These are phyloP conservation scores for Nemapogon koenigi DNA, from an alignment of 2,888 invertebrate genomes.

Conservation along the genomic window DNA sequence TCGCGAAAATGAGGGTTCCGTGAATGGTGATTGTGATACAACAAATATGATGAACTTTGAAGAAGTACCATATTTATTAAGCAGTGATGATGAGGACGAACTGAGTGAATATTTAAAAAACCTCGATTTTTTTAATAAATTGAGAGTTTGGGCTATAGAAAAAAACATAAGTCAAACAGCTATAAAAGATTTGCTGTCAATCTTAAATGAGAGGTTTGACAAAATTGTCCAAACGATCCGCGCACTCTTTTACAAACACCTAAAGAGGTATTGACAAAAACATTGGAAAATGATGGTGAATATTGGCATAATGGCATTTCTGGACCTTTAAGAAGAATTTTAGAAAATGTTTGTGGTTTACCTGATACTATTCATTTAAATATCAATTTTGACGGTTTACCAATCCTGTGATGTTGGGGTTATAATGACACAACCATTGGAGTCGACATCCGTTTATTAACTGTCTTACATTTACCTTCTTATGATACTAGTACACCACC, in stretches of 20 bases:
- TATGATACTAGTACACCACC: too few relatives aligned
- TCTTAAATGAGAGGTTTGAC: slow-evolving; percentile 1
- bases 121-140: slow-evolving; percentile 4
- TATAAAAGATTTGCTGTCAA: slow-evolving; percentile 7
- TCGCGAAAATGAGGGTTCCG: too few relatives aligned
- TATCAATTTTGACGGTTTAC: slow-evolving; percentile 10
- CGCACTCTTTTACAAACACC: slow-evolving; percentile 6
- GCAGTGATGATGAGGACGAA: too few relatives aligned
- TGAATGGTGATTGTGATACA: too few relatives aligned
- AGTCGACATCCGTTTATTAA: too few relatives aligned
- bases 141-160: slow-evolving; percentile 10
- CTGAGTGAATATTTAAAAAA: too few relatives aligned
- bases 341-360: neutral
- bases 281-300: slow-evolving; percentile 6
- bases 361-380: slow-evolving; percentile 4
- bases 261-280: neutral
- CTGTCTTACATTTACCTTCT: too few relatives aligned
- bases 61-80: too few relatives aligned
- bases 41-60: too few relatives aligned
- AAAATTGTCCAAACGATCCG: slow-evolving; percentile 3
- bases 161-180: slow-evolving; percentile 10
- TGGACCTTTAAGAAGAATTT: neutral
- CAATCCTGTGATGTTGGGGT: too few relatives aligned
- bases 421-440: too few relatives aligned
- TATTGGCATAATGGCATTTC: slow-evolving; percentile 13